These are phyloP conservation scores for Proctacanthus coquilletti DNA, from an alignment of 1,140 invertebrate genomes.

Conservation along the genomic window DNA sequence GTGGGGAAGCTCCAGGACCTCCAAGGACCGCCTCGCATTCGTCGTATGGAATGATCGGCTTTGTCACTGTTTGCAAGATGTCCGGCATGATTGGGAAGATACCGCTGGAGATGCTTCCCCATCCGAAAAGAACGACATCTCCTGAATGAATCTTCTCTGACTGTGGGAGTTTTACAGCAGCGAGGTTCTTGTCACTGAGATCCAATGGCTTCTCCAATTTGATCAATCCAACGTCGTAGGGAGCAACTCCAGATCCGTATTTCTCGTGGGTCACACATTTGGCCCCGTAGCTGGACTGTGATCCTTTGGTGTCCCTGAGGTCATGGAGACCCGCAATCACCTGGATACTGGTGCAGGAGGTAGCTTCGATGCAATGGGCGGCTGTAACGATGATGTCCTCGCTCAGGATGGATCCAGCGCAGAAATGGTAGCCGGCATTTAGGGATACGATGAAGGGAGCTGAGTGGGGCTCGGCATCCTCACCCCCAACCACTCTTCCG, in stretches of 20 bases:
- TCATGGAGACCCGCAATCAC: background rate
- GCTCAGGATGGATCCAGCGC: constrained; percentile 32
- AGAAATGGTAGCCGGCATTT: constrained; percentile 22
- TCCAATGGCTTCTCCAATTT: constrained; percentile 15
- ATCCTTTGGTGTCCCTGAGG: background rate
- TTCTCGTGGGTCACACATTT: background rate
- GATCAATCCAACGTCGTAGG: constrained; percentile 31
- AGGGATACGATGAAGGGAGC: constrained; percentile 8
- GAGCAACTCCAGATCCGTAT: constrained; percentile 11
- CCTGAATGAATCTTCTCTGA: constrained; percentile 21
- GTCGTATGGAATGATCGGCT: constrained; percentile 18
- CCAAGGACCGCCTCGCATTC: background rate
- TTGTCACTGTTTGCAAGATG: constrained; percentile 17
- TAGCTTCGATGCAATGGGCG: background rate
- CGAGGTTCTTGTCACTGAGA: constrained; percentile 13
- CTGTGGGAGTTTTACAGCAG: constrained; percentile 17
- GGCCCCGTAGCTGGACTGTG: background rate
- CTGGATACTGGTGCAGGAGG: background rate
- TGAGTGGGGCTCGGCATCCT: constrained; percentile 4
- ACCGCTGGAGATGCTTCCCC: constrained; percentile 20
- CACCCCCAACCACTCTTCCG: constrained; percentile 7
- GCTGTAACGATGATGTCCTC: constrained; percentile 29
- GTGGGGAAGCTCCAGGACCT: background rate
- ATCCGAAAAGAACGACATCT: constrained; percentile 16
- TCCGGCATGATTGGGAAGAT: constrained; percentile 12